Base-by-base conservation (phyloP, 1,140 invertebrate species). In the Lutraria rhynchaena region DNA sequence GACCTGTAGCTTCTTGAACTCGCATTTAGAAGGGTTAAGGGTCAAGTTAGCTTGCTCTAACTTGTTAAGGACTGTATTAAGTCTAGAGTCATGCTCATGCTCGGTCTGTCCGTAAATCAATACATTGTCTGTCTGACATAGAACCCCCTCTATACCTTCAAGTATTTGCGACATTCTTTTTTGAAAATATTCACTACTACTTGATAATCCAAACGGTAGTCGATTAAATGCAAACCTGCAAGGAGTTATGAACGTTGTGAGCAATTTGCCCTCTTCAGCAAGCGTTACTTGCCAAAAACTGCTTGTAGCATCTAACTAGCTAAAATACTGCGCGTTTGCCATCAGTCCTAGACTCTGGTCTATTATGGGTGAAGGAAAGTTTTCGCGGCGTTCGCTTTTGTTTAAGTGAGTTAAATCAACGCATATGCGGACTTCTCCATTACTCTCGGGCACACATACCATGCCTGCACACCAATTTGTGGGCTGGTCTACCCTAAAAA, bases 241-340 rank as follows among this genome's bases (percentile, higher is more conserved):
- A n/a, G 83, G 78, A 17, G 83, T 85, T 29, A 86, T 87, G 74
- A 86, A 86, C 0, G 83, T 83, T 19, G 85, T 86, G 1, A 85
- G 51, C 27, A 80, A 41, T 35, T 51, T 31, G 29, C 70, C 51
- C 44, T 82, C 27, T 53, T 53, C 15, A 7, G 81, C 77, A 0
- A 81, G 41, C 17, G 44, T 70, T 4, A 85, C 46, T 31, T 86
- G 76, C 63, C 49, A 85, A 75, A 85, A 83, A 27, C 82, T 74
- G 19, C 31, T 57, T 15, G 29, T 53, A 0, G 81, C 73, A 51
- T 85, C 81, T 3, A 86, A 15, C 37, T 63, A 80, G 0, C 31
- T 24, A 46, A 83, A 82, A 22, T 55, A 67, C 55, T 80, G 57
- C 0, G 19, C 41, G 41, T 46, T 46, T 31, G 63, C 51, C n/a